Evolutionary conservation across 23 tunicate genomes (phyloP).

Genomic region (Halocynthia roretzi): DNA sequence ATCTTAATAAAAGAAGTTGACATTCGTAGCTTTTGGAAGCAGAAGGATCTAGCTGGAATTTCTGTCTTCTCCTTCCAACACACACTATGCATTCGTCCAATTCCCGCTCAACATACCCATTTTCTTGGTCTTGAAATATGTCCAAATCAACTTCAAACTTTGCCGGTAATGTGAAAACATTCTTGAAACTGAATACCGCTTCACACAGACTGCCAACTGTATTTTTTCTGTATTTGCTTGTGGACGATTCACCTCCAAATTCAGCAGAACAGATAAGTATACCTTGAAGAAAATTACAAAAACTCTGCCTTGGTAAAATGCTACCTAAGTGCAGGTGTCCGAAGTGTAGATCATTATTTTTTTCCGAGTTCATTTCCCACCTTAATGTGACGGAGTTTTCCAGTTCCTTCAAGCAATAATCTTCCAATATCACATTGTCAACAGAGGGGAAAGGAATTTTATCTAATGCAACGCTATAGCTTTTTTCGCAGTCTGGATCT

Average conservation of each 20-base stretch:
- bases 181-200: conserved; percentile 3
- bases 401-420: no score
- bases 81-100: conserved; percentile 60
- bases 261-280: neutral
- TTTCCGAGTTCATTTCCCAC: no score
- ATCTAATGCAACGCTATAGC: no score
- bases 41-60: conserved; percentile 3
- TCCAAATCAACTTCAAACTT: conserved; percentile 50
- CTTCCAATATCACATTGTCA: no score
- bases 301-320: neutral
- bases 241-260: neutral
- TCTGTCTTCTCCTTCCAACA: conserved; percentile 41
- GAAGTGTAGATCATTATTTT: no score
- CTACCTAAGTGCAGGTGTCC: no score
- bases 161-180: neutral
- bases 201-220: neutral
- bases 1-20: no score
- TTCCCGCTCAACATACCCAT: conserved; percentile 80
- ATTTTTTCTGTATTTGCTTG: neutral
- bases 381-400: no score
- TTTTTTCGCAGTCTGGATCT: no score
- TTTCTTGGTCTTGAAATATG: conserved; percentile 68
- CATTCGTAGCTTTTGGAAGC: no score
- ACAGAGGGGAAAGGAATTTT: no score
- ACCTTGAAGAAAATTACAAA: neutral